phyloP scores from a whole-genome alignment of 2,797 vertebrate species.

The Myripristis murdjan region DNA sequence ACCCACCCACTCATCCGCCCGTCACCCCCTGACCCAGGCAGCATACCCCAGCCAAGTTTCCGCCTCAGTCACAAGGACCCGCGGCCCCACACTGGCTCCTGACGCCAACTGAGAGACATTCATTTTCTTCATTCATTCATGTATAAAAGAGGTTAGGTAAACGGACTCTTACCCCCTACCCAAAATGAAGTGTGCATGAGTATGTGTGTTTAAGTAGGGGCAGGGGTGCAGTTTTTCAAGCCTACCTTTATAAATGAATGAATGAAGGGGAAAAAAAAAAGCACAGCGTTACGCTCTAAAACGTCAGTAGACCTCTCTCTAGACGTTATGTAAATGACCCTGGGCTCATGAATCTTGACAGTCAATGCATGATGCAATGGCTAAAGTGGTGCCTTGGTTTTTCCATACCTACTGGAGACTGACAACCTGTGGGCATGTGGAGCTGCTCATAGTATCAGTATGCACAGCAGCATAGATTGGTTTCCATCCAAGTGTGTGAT shows the following conservation, averaged over 20 bases:
- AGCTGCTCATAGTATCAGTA: neutral
- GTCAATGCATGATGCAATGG: slow-evolving; percentile 52
- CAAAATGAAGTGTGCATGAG: slow-evolving; percentile 8
- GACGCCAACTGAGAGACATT: slow-evolving; percentile 36
- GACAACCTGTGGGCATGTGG: slow-evolving; percentile 24
- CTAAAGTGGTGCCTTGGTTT: slow-evolving; percentile 41
- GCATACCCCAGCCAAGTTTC: slow-evolving; percentile 62
- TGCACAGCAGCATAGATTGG: too few relatives aligned
- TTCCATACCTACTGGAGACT: slow-evolving; percentile 39
- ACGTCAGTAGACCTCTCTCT: slow-evolving; percentile 24
- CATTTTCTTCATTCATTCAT: slow-evolving; percentile 24
- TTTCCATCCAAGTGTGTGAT: too few relatives aligned
- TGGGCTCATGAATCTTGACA: slow-evolving; percentile 52
- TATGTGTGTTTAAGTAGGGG: neutral
- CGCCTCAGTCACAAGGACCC: slow-evolving; percentile 24
- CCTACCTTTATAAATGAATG: neutral
- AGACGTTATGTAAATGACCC: too few relatives aligned
- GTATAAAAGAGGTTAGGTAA: slow-evolving; percentile 38
- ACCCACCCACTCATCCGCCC: slow-evolving; percentile 26
- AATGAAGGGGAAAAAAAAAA: slow-evolving; percentile 59
- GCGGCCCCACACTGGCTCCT: slow-evolving; percentile 29
- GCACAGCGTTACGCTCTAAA: slow-evolving; percentile 37
- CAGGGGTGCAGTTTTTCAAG: neutral
- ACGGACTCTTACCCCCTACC: neutral
- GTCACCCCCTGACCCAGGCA: slow-evolving; percentile 40